These are phyloP conservation scores for Sylvicapra grimmia DNA, from an alignment of 2,113 vertebrate species.

Conservation along the genomic window DNA sequence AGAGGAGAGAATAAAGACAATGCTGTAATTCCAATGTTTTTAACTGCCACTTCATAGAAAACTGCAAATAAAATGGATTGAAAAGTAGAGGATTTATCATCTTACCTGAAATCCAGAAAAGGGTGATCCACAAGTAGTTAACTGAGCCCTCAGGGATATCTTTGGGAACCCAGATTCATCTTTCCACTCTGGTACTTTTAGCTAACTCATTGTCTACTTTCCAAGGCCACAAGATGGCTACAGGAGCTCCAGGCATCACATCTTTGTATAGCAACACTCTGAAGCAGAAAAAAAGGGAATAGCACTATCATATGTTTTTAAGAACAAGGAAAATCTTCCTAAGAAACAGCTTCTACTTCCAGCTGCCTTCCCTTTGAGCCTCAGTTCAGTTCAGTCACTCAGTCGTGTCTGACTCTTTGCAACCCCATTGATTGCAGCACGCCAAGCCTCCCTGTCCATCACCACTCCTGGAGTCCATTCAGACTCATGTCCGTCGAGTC, in stretches of 20 bases:
- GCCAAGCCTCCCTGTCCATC: neutral
- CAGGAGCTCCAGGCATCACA: neutral
- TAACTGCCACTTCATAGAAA: neutral
- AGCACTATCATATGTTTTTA: neutral
- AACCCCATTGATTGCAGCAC: neutral
- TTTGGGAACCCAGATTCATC: neutral
- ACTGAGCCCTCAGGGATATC: neutral
- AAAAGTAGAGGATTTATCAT: neutral
- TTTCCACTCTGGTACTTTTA: neutral
- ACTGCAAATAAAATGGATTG: neutral
- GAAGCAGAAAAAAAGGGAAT: neutral
- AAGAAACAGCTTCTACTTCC: neutral
- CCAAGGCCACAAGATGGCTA: neutral
- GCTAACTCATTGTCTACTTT: neutral
- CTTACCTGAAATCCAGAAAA: neutral
- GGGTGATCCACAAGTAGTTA: neutral
- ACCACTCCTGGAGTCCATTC: neutral
- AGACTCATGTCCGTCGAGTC: neutral
- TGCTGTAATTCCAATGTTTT: neutral
- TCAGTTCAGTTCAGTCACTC: neutral
- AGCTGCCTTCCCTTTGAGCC: neutral
- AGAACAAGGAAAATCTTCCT: neutral
- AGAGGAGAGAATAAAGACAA: neutral
- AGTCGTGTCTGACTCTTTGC: neutral
- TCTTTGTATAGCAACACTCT: neutral